Percentiles rank a stretch among this genome's conserved stretches.
Evolutionary conservation across 1,140 invertebrate species (phyloP).

Genomic region (Drosophila navojoa): DNA sequence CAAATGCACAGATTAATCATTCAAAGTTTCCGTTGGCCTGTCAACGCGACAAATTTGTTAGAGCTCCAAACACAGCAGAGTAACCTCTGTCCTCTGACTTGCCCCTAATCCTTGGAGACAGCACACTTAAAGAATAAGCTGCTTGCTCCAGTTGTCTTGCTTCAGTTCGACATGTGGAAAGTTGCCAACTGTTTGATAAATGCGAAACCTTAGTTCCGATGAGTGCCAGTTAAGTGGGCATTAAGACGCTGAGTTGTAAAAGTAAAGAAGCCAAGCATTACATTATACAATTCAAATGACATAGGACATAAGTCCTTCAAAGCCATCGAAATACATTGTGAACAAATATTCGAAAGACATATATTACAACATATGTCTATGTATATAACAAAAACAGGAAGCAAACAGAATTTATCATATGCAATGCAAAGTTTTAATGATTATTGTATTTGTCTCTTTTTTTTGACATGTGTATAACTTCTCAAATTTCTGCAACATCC

Average conservation of each 20-base stretch:
- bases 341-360: too few relatives aligned
- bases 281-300: too few relatives aligned
- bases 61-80: background rate
- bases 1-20: constrained; percentile 69
- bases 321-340: too few relatives aligned
- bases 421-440: constrained; percentile 75
- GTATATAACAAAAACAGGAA: too few relatives aligned
- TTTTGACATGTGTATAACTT: constrained; percentile 59
- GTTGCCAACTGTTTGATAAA: constrained; percentile 62
- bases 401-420: constrained; percentile 34
- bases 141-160: constrained; percentile 6
- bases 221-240: constrained; percentile 23
- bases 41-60: constrained; percentile 34
- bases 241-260: too few relatives aligned
- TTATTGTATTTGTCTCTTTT: constrained; percentile 61
- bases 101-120: constrained; percentile 36
- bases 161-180: constrained; percentile 11
- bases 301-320: too few relatives aligned
- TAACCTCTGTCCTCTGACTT: constrained; percentile 29
- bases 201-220: constrained; percentile 37
- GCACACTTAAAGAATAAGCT: constrained; percentile 22
- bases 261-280: too few relatives aligned
- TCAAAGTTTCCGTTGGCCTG: constrained; percentile 42
- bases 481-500: constrained; percentile 3
- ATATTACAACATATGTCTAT: too few relatives aligned